Conservation (phyloP, 1,140 invertebrate species). For the Drosophila navojoa region DNA sequence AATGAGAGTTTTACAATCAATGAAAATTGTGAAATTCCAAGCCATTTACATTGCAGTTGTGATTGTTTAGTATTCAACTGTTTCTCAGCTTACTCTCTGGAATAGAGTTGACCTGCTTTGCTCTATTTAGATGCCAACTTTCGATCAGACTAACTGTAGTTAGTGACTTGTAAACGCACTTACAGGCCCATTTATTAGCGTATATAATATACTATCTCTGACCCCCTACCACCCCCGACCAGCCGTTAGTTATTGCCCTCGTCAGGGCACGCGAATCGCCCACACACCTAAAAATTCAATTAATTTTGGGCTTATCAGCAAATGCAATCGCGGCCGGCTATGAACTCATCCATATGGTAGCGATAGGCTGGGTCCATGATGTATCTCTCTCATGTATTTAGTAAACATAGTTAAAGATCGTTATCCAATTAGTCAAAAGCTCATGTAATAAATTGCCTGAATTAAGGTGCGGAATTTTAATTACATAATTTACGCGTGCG, state of each 20-base stretch:
- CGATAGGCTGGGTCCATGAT: slow-evolving; percentile 24
- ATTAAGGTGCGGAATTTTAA: slow-evolving; percentile 84
- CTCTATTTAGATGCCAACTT: too few species aligned
- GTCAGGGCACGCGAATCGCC: too few species aligned
- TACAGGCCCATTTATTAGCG: not conserved
- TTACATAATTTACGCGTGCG: slow-evolving; percentile 83
- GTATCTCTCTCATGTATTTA: slow-evolving; percentile 49
- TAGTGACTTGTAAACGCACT: not conserved
- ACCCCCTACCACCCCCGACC: too few species aligned
- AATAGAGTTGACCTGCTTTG: too few species aligned
- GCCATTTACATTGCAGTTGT: too few species aligned
- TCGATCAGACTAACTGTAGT: too few species aligned
- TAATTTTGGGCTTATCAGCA: slow-evolving; percentile 66
- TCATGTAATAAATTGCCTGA: slow-evolving; percentile 80
- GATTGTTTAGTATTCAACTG: too few species aligned
- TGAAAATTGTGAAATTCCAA: not conserved
- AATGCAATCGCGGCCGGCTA: slow-evolving; percentile 60
- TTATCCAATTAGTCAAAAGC: slow-evolving; percentile 82
- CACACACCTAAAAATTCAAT: slow-evolving; percentile 71
- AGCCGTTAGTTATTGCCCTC: too few species aligned
- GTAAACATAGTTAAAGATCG: slow-evolving; percentile 74
- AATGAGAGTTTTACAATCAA: not conserved
- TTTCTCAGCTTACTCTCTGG: too few species aligned
- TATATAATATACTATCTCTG: not conserved
- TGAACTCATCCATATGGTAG: slow-evolving; percentile 59